Conservation (phyloP, 2,113 vertebrate genomes). For the Solea senegalensis region DNA sequence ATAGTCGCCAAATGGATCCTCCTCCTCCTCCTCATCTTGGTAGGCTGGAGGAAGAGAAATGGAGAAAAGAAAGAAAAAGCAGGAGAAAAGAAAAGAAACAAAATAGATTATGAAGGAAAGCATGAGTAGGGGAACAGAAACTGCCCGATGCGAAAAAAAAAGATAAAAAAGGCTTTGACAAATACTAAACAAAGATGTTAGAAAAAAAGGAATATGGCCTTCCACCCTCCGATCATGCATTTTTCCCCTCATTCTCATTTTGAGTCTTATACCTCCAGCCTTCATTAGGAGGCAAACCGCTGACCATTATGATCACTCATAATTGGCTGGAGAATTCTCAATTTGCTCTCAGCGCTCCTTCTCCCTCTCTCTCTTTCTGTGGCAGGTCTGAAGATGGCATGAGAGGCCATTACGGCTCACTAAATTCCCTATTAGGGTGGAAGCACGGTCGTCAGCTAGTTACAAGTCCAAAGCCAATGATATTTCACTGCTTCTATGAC, state of each 20-base stretch:
- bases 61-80: slow-evolving; percentile 18
- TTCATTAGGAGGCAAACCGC: slow-evolving; percentile 68
- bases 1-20: slow-evolving; percentile 78
- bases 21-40: slow-evolving; percentile 73
- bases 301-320: slow-evolving; percentile 69
- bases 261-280: slow-evolving; percentile 52
- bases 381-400: slow-evolving; percentile 58
- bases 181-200: slow-evolving; percentile 25
- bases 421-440: slow-evolving; percentile 77
- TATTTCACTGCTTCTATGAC: slow-evolving; percentile 54
- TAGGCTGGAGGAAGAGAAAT: slow-evolving; percentile 55
- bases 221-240: slow-evolving; percentile 4
- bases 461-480: slow-evolving; percentile 55
- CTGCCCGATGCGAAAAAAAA: neutral
- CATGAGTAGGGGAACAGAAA: too few relatives aligned
- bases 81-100: slow-evolving; percentile 36
- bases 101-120: neutral
- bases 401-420: slow-evolving; percentile 76
- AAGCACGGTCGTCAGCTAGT: slow-evolving; percentile 69
- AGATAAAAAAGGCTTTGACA: slow-evolving; percentile 36
- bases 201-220: slow-evolving; percentile 8
- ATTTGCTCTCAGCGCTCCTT: slow-evolving; percentile 46
- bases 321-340: slow-evolving; percentile 66
- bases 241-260: slow-evolving; percentile 26
- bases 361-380: slow-evolving; percentile 33